Evolutionary conservation across 2,113 vertebrate genomes (phyloP).

Genomic region (Bufo gargarizans): DNA sequence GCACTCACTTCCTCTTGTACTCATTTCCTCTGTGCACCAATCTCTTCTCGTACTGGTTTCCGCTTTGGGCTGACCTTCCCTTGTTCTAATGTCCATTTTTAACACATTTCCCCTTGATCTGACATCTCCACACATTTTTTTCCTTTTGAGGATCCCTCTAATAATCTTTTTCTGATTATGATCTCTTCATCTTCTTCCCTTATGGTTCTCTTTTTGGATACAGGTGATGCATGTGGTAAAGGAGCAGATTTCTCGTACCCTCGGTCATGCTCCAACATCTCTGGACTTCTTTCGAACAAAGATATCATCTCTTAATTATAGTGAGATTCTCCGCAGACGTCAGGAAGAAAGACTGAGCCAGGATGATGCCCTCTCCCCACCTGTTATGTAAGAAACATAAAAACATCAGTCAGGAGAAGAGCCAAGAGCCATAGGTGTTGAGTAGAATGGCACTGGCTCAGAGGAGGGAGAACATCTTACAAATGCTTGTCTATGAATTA

Average conservation of each 20-base stretch:
- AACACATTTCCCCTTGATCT: too few relatives aligned
- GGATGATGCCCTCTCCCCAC: constrained; percentile 90
- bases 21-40: neutral
- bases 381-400: constrained; percentile 84
- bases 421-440: neutral
- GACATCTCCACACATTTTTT: too few relatives aligned
- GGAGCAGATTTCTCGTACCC: constrained; percentile 93
- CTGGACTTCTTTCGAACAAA: constrained; percentile 94
- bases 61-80: neutral
- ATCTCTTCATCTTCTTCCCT: neutral
- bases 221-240: constrained; percentile 98
- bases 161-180: too few relatives aligned
- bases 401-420: neutral
- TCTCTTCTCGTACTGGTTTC: neutral
- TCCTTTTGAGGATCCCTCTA: neutral
- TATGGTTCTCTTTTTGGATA: neutral
- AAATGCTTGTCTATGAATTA: too few relatives aligned
- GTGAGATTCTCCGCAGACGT: constrained; percentile 91
- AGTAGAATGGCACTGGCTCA: too few relatives aligned
- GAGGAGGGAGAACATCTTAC: too few relatives aligned
- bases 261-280: constrained; percentile 89
- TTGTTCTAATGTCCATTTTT: neutral
- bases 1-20: neutral
- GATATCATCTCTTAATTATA: constrained; percentile 89
- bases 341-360: constrained; percentile 94